phyloP scores from a whole-genome alignment of 1,140 invertebrate genomes.

The Hyphantria cunea region DNA sequence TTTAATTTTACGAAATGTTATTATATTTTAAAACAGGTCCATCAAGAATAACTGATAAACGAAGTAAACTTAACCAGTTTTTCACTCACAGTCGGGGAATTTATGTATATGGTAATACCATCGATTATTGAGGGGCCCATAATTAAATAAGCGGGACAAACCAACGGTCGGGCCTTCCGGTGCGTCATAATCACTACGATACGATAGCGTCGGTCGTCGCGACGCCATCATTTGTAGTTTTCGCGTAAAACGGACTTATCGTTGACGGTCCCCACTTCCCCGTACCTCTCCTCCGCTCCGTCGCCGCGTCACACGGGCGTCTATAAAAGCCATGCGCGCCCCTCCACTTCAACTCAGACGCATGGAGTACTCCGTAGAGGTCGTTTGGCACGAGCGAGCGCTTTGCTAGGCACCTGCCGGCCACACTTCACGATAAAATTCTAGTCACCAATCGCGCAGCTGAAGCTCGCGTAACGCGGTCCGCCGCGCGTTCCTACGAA shows the following conservation, averaged over 20 bases:
- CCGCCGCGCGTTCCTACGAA: slow-evolving; percentile 78
- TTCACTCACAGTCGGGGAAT: slow-evolving; percentile 57
- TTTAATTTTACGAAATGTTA: background rate
- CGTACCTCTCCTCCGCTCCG: slow-evolving; percentile 37
- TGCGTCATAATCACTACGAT: slow-evolving; percentile 67
- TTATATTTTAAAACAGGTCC: slow-evolving; percentile 12
- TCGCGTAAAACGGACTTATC: slow-evolving; percentile 74
- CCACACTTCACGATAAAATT: slow-evolving; percentile 75
- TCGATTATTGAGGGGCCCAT: slow-evolving; percentile 13
- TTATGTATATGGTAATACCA: slow-evolving; percentile 30
- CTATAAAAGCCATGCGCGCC: slow-evolving; percentile 81
- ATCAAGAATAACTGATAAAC: slow-evolving; percentile 30
- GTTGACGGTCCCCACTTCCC: slow-evolving; percentile 43
- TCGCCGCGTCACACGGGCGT: slow-evolving; percentile 70
- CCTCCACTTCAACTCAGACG: slow-evolving; percentile 79
- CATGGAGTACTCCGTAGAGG: slow-evolving; percentile 83
- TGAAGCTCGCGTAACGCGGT: slow-evolving; percentile 75
- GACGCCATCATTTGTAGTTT: slow-evolving; percentile 63
- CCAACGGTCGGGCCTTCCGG: slow-evolving; percentile 56
- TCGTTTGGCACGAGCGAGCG: slow-evolving; percentile 83
- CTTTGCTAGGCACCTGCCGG: slow-evolving; percentile 83
- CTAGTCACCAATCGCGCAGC: slow-evolving; percentile 80
- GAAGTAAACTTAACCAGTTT: slow-evolving; percentile 17
- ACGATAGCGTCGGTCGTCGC: slow-evolving; percentile 53
- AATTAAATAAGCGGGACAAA: slow-evolving; percentile 53